These are phyloP conservation scores for Graphium colonna DNA, from an alignment of 2,888 invertebrate genomes.

Conservation along the genomic window DNA sequence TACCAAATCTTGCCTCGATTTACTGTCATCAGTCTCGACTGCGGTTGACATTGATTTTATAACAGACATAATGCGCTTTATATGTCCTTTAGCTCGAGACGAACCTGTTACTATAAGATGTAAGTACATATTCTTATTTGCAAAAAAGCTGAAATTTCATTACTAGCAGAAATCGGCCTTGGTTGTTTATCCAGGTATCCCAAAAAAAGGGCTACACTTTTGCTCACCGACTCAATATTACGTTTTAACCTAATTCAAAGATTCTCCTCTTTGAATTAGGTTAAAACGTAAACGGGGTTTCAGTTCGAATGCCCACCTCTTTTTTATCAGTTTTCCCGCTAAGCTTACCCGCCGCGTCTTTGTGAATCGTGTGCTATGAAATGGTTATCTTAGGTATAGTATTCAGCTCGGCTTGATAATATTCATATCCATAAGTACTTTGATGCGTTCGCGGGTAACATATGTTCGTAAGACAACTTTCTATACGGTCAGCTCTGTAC, in stretches of 20 bases:
- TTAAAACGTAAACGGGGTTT: constrained; percentile 32
- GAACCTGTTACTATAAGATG: constrained; percentile 35
- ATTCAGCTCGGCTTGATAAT: constrained; percentile 27
- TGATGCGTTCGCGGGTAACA: too few relatives aligned
- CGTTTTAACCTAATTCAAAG: too few relatives aligned
- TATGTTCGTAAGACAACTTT: too few relatives aligned
- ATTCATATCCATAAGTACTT: too few relatives aligned
- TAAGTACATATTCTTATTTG: constrained; percentile 24
- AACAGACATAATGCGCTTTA: constrained; percentile 28
- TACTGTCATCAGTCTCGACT: constrained; percentile 9
- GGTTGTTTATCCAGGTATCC: too few relatives aligned
- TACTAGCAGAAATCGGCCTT: constrained; percentile 27
- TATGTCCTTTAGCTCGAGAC: constrained; percentile 31
- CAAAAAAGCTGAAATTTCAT: constrained; percentile 23
- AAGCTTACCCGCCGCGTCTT: constrained; percentile 34
- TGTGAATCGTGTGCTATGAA: constrained; percentile 36
- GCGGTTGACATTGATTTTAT: constrained; percentile 30
- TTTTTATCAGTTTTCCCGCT: constrained; percentile 35
- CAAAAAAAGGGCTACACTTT: too few relatives aligned
- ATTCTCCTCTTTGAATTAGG: too few relatives aligned
- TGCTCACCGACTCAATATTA: too few relatives aligned
- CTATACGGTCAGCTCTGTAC: too few relatives aligned
- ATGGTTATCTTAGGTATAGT: constrained; percentile 28
- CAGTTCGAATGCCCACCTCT: too few relatives aligned
- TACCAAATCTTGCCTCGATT: constrained; percentile 28